These are phyloP conservation scores for Eurypyga helias DNA, from an alignment of 2,113 vertebrate genomes.

Conservation along the genomic window DNA sequence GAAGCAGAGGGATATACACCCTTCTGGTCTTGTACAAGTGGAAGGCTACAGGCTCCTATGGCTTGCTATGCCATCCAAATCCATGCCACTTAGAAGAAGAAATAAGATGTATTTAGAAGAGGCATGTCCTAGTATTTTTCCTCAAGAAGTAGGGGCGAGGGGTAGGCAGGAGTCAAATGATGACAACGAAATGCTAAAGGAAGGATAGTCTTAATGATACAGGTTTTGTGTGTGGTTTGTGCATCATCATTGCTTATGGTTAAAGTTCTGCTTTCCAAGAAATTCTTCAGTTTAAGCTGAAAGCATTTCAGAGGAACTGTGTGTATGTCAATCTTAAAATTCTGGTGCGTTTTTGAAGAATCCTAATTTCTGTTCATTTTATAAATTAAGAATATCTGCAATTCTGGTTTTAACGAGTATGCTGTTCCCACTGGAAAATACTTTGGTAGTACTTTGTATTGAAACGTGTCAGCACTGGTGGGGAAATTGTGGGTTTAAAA, in stretches of 20 bases:
- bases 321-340: not conserved
- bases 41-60: not conserved
- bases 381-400: not conserved
- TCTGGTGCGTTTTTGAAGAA: not conserved
- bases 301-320: not conserved
- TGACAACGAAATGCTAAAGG: not conserved
- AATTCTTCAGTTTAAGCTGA: not conserved
- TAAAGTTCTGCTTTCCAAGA: not conserved
- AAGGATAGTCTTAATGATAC: not conserved
- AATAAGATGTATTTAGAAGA: not conserved
- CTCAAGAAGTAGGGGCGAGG: not conserved
- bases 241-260: not conserved
- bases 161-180: not conserved
- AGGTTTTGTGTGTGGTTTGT: not conserved
- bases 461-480: not conserved
- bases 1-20: not conserved
- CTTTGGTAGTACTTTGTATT: not conserved
- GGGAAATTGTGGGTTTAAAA: not conserved
- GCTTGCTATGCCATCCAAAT: not conserved
- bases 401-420: not conserved
- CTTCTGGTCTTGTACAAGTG: not conserved
- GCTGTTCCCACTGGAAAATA: not conserved
- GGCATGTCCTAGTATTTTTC: not conserved
- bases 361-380: not conserved
- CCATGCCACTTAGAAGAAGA: not conserved